These are phyloP conservation scores for Akabosia matsudoensis DNA, from an alignment of 1,140 invertebrate species.

Conservation along the genomic window DNA sequence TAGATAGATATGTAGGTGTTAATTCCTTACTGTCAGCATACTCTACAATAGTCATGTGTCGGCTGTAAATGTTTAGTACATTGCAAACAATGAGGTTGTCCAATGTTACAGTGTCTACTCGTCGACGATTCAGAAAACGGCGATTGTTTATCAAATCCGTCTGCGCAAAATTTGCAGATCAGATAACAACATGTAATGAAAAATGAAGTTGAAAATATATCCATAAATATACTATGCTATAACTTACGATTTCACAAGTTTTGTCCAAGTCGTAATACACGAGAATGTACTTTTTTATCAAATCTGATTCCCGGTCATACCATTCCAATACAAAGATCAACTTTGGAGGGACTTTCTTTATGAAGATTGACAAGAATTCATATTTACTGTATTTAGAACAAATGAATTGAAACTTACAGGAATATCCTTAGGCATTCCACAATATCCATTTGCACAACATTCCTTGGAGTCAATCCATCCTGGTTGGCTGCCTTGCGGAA, in stretches of 20 bases:
- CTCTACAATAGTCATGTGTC: conserved; percentile 71
- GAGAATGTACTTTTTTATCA: conserved; percentile 68
- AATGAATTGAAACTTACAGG: neutral
- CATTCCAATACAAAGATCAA: conserved; percentile 70
- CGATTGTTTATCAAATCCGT: conserved; percentile 71
- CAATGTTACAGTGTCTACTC: conserved; percentile 63
- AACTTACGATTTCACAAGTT: conserved; percentile 68
- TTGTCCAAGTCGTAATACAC: conserved; percentile 71
- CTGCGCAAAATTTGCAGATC: conserved; percentile 54
- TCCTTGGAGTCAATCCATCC: neutral
- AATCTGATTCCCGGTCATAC: conserved; percentile 71
- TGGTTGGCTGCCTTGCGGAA: neutral
- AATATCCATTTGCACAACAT: neutral
- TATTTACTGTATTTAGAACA: too few species aligned
- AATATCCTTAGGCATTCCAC: conserved; percentile 1
- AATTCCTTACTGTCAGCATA: conserved; percentile 63
- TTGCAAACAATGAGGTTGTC: conserved; percentile 74
- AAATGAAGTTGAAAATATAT: neutral
- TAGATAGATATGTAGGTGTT: neutral
- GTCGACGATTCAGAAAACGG: conserved; percentile 70
- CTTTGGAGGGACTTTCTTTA: conserved; percentile 35
- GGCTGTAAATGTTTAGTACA: conserved; percentile 70
- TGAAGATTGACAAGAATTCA: neutral
- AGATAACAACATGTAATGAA: neutral
- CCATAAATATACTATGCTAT: conserved; percentile 42